phyloP scores from a whole-genome alignment of 2,888 invertebrate species.

The Andrena hattorfiana region DNA sequence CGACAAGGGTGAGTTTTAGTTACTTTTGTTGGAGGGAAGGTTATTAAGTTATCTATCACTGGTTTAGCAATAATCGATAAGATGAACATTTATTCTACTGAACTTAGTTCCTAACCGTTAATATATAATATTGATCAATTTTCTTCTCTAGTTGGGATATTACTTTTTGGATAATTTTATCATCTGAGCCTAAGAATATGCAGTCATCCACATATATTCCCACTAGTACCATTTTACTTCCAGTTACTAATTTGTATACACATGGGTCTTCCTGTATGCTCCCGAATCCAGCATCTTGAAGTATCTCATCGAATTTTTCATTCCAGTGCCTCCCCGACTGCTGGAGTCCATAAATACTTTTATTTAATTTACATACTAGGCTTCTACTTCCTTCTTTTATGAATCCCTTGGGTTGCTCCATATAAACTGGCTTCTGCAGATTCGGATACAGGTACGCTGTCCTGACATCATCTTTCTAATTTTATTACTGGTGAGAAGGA shows the following conservation, averaged over 20 bases:
- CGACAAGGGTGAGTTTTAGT: no score
- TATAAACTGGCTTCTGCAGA: not conserved
- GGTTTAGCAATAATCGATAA: no score
- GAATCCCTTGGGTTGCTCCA: not conserved
- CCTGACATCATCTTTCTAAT: not conserved
- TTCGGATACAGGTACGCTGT: not conserved
- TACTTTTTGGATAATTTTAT: slow-evolving; percentile 6
- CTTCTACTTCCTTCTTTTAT: no score
- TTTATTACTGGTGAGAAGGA: slow-evolving; percentile 1
- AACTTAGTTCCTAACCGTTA: no score
- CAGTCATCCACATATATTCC: slow-evolving; percentile 30
- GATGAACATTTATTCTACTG: no score
- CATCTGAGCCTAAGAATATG: not conserved
- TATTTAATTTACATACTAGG: not conserved
- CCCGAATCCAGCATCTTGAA: not conserved
- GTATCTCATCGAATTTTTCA: not conserved
- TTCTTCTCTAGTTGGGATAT: not conserved
- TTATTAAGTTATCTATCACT: no score
- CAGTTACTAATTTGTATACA: not conserved
- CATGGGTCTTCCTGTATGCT: not conserved
- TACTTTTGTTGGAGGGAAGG: no score
- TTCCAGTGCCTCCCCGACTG: not conserved
- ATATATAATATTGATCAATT: no score
- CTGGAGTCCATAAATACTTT: not conserved
- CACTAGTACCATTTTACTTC: not conserved